phyloP scores from a whole-genome alignment of 2,113 vertebrate genomes.

The Uria aalge region DNA sequence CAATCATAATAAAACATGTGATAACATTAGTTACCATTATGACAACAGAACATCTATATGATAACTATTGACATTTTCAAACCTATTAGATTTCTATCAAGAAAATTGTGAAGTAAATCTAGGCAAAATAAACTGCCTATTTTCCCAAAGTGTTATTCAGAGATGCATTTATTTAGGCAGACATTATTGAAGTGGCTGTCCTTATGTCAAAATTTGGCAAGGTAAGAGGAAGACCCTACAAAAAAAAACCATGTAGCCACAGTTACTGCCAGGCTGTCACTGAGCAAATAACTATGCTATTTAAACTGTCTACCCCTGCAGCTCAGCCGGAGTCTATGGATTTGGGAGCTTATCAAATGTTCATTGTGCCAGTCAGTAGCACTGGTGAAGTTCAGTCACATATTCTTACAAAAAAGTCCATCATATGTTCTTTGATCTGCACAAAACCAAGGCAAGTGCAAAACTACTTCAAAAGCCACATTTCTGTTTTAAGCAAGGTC shows the following conservation, averaged over 20 bases:
- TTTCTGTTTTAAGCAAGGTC: not conserved
- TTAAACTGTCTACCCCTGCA: not conserved
- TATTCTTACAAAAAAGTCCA: not conserved
- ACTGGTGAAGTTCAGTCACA: not conserved
- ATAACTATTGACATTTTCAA: not conserved
- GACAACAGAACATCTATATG: not conserved
- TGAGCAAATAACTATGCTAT: not conserved
- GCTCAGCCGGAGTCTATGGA: not conserved
- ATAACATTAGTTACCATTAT: not conserved
- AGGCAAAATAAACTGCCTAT: not conserved
- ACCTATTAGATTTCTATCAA: not conserved
- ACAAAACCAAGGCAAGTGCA: not conserved
- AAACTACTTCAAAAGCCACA: not conserved
- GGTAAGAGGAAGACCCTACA: not conserved
- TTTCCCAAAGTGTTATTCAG: not conserved
- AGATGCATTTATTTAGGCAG: not conserved
- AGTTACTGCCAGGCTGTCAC: not conserved
- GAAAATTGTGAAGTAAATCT: not conserved
- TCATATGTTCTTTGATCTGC: not conserved
- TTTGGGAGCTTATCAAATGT: not conserved
- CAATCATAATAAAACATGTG: not conserved
- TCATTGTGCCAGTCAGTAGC: not conserved
- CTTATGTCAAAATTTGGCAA: not conserved
- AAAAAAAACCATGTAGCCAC: not conserved
- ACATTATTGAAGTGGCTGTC: not conserved